Evolutionary conservation across 2,888 invertebrate genomes (phyloP).

Genomic region (Parelbella ahira): DNA sequence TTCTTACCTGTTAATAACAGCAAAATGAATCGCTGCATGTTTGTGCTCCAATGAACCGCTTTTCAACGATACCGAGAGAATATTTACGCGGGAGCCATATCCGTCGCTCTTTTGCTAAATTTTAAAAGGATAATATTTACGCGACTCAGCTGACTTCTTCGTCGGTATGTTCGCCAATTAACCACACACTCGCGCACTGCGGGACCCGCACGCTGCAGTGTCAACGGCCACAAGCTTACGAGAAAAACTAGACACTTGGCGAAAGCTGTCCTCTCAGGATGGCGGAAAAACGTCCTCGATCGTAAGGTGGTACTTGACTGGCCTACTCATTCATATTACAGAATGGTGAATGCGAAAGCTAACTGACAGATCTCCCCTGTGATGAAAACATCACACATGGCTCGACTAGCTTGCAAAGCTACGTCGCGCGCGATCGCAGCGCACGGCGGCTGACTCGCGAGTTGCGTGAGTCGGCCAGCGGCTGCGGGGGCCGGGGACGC

Average conservation of each 20-base stretch:
- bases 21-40: slow-evolving; percentile 65
- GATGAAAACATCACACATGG: slow-evolving; percentile 78
- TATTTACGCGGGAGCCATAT: slow-evolving; percentile 51
- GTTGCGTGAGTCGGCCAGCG: slow-evolving; percentile 69
- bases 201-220: slow-evolving; percentile 77
- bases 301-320: slow-evolving; percentile 34
- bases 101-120: slow-evolving; percentile 51
- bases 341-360: slow-evolving; percentile 42
- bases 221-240: slow-evolving; percentile 73
- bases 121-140: slow-evolving; percentile 63
- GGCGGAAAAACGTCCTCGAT: slow-evolving; percentile 33
- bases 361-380: slow-evolving; percentile 58
- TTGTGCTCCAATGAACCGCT: slow-evolving; percentile 41
- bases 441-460: slow-evolving; percentile 76
- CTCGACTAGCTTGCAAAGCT: slow-evolving; percentile 53
- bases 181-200: slow-evolving; percentile 79
- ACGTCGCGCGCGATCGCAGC: slow-evolving; percentile 69
- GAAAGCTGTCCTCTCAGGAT: slow-evolving; percentile 56
- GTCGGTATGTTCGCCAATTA: slow-evolving; percentile 68
- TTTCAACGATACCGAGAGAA: no score
- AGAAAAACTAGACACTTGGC: slow-evolving; percentile 70
- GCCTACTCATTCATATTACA: slow-evolving; percentile 57
- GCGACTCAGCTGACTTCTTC: slow-evolving; percentile 72
- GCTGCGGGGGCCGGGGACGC: slow-evolving; percentile 42
- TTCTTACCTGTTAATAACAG: slow-evolving; percentile 68